A percentile compares a stretch with the other conserved stretches of the same genome.
Conservation (phyloP, 2,888 invertebrate species). For the Amiota minor region DNA sequence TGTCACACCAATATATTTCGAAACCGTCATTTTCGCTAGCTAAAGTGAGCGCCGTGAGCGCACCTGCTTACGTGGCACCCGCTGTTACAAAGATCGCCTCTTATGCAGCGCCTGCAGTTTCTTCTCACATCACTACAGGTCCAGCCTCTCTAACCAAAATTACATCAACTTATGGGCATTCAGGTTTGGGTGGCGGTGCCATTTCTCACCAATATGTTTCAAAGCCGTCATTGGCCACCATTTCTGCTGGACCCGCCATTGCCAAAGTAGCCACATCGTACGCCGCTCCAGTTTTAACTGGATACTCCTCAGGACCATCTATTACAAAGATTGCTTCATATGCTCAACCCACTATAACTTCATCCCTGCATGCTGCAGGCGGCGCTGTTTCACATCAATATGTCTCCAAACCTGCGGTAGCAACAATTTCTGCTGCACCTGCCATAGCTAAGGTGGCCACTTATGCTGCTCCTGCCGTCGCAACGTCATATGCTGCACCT, state of each 20-base stretch:
- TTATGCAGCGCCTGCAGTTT: slow-evolving; percentile 35
- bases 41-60: slow-evolving; percentile 38
- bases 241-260: slow-evolving; percentile 41
- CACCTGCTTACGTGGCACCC: slow-evolving; percentile 40
- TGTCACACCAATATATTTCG: slow-evolving; percentile 55
- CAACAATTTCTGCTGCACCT: slow-evolving; percentile 49
- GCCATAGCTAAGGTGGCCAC: slow-evolving; percentile 49
- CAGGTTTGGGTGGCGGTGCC: slow-evolving; percentile 42
- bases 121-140: slow-evolving; percentile 34
- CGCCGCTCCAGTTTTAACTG: slow-evolving; percentile 41
- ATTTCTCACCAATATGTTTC: slow-evolving; percentile 55
- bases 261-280: slow-evolving; percentile 40
- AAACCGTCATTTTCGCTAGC: slow-evolving; percentile 46
- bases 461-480: slow-evolving; percentile 47
- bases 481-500: slow-evolving; percentile 34
- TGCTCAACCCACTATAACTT: slow-evolving; percentile 39
- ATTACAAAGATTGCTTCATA: slow-evolving; percentile 56
- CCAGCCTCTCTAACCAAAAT: slow-evolving; percentile 41
- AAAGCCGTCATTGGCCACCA: slow-evolving; percentile 51
- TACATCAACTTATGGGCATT: slow-evolving; percentile 54
- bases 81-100: slow-evolving; percentile 29
- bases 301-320: slow-evolving; percentile 47
- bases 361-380: slow-evolving; percentile 31
- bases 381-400: slow-evolving; percentile 56
- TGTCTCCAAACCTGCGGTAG: slow-evolving; percentile 54